Conservation (phyloP, 2,797 vertebrate genomes). For the Scomberomorus guttatus region DNA sequence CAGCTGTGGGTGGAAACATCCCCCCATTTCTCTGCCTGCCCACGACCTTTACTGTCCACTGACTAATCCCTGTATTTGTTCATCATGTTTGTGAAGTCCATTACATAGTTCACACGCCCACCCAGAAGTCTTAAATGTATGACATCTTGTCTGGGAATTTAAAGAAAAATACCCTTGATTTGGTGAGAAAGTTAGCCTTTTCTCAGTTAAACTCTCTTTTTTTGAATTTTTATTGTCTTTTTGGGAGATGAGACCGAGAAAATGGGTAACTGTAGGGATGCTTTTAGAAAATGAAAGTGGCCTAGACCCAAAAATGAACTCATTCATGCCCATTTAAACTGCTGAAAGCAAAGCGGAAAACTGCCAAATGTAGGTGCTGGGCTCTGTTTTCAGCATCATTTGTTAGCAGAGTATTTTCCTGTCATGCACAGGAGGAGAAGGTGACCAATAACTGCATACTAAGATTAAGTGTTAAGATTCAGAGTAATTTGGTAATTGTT, state of each 20-base stretch:
- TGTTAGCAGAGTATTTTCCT: not conserved
- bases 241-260: not conserved
- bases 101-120: conserved; percentile 30
- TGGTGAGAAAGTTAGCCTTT: conserved; percentile 16
- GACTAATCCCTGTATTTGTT: conserved; percentile 24
- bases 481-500: not conserved
- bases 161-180: conserved; percentile 1
- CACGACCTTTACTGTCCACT: conserved; percentile 6
- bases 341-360: not conserved
- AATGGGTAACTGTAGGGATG: not conserved
- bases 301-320: not conserved
- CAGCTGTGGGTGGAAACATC: conserved; percentile 3
- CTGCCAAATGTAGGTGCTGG: too few relatives aligned
- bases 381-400: not conserved
- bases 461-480: not conserved
- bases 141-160: conserved; percentile 67
- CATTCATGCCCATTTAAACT: not conserved
- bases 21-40: not conserved
- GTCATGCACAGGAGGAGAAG: not conserved
- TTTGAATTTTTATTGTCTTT: not conserved
- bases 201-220: conserved; percentile 10
- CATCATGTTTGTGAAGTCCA: conserved; percentile 16
- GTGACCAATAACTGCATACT: not conserved
- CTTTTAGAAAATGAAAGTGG: not conserved
- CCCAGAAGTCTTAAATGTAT: conserved; percentile 40